phyloP scores from a whole-genome alignment of 1,140 invertebrate species.

The Myzus persicae region DNA sequence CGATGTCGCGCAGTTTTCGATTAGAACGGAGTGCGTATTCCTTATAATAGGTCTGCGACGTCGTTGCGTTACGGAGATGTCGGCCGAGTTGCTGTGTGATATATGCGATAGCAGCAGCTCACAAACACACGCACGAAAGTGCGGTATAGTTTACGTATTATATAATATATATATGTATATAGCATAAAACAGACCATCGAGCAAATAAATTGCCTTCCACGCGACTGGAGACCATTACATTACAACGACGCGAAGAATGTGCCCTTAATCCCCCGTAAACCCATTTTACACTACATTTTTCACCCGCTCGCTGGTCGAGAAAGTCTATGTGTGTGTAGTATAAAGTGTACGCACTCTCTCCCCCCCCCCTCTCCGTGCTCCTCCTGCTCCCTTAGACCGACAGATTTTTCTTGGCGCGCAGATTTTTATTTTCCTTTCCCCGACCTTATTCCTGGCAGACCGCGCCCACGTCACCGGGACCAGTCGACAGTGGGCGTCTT shows the following conservation, averaged over 20 bases:
- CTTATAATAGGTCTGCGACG: neutral
- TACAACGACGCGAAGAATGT: conserved; percentile 53
- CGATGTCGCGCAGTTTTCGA: neutral
- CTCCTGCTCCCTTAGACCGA: neutral
- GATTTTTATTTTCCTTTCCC: neutral
- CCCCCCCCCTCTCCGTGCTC: neutral
- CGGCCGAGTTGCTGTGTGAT: neutral
- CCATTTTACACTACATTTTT: conserved; percentile 58
- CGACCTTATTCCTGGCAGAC: too few species aligned
- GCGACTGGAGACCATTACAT: conserved; percentile 54
- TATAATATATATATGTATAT: neutral
- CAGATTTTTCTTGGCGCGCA: neutral
- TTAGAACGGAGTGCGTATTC: neutral
- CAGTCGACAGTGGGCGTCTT: neutral
- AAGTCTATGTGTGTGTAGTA: neutral
- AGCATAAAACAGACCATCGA: neutral
- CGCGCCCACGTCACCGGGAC: too few species aligned
- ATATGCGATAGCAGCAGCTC: neutral
- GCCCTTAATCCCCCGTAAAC: conserved; percentile 55
- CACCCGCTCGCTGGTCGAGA: conserved; percentile 15
- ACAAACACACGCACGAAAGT: neutral
- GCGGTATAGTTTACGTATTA: neutral
- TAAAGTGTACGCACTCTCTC: neutral
- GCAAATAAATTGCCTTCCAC: conserved; percentile 53
- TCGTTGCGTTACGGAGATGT: neutral